Conservation (phyloP, 2,888 invertebrate species). For the Nemurella pictetii region DNA sequence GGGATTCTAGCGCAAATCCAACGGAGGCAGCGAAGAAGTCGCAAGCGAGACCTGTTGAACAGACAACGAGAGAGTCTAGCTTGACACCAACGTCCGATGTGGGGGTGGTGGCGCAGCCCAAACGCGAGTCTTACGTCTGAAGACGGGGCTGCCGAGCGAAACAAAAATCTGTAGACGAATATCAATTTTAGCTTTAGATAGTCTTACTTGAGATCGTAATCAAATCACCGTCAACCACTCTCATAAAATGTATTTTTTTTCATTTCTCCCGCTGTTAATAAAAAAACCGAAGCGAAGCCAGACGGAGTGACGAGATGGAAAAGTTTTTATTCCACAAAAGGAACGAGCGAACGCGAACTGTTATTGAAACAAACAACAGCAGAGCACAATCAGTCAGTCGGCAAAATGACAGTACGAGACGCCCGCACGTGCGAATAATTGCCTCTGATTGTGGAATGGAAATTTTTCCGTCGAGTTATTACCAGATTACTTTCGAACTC, state of each 20-base stretch:
- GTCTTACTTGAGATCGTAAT: background rate
- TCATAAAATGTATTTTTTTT: background rate
- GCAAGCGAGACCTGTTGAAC: background rate
- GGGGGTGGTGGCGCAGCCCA: background rate
- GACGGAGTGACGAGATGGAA: conserved; percentile 44
- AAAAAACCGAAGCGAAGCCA: background rate
- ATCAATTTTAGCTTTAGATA: background rate
- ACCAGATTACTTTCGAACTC: conserved; percentile 43
- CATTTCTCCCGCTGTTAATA: background rate
- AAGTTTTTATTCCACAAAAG: conserved; percentile 54
- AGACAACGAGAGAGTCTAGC: background rate
- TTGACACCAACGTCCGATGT: background rate
- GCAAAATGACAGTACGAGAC: conserved; percentile 14
- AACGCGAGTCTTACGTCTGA: conserved; percentile 23
- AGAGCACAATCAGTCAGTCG: conserved; percentile 10
- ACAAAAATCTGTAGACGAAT: background rate
- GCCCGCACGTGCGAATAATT: background rate
- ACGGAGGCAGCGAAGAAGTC: background rate
- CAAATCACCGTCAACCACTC: background rate
- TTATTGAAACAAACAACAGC: background rate
- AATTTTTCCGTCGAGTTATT: conserved; percentile 50
- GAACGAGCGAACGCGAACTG: background rate
- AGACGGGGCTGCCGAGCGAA: background rate
- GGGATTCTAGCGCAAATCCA: too few species aligned
- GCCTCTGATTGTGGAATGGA: conserved; percentile 52